Conservation (phyloP, 1,140 invertebrate species). For the Leptinotarsa texana region DNA sequence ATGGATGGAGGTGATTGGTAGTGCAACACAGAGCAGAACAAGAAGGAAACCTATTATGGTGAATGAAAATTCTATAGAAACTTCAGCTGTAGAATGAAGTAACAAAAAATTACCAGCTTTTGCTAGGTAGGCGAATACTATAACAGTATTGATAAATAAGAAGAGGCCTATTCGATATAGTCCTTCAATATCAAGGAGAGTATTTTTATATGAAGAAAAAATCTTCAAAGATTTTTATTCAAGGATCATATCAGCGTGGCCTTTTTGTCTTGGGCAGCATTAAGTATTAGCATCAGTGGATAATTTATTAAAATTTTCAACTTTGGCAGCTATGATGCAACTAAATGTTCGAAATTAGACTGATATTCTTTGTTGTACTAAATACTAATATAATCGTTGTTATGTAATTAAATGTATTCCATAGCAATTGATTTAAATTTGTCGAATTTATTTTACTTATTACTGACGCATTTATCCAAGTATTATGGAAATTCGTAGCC, state of each 20-base stretch:
- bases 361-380: neutral
- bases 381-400: neutral
- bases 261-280: neutral
- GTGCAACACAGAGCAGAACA: slow-evolving; percentile 61
- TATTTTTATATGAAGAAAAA: neutral
- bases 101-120: too few relatives aligned
- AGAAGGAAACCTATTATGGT: slow-evolving; percentile 49
- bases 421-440: neutral
- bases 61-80: slow-evolving; percentile 52
- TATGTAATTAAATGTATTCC: neutral
- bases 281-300: neutral
- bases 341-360: neutral
- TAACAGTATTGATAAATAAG: too few relatives aligned
- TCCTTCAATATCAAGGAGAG: neutral
- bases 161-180: too few relatives aligned
- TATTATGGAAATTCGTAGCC: neutral
- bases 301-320: neutral
- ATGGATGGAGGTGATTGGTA: slow-evolving; percentile 79
- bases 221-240: neutral
- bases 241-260: neutral
- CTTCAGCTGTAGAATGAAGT: neutral
- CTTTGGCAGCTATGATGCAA: neutral
- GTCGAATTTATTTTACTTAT: slow-evolving; percentile 2
- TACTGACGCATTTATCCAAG: neutral
- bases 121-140: too few relatives aligned